Evolutionary conservation across 2,888 invertebrate species (phyloP), one percentile per base, ranked within the genome.

Genomic region (Eilema depressum): DNA sequence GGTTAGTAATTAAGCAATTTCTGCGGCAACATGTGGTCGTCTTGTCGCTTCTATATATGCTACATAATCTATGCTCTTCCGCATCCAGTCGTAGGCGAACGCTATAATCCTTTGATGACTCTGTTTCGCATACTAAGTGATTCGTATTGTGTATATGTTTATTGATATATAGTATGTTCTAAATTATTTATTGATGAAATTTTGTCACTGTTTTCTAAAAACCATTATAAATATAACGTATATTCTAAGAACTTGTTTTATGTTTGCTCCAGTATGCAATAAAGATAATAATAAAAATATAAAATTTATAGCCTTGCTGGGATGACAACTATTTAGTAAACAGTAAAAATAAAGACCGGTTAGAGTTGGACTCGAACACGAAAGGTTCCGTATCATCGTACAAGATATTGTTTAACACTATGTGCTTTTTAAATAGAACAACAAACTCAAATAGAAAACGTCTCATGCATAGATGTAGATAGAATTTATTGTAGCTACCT

Each of bases 1-100:
- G 85, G 88, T 77, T 85, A 86, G 92, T 92, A 92, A 94, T 93
- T 92, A 93, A 92, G 92, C 91, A 92, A 92, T 92, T 91, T 78
- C 88, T 86, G 88, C 81, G 81, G 80, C 80, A 89, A 89, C 88
- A 90, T 88, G 85, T 88, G 83, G 88, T 82, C 82, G 86, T 88
- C 87, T 89, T 87, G 82, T 88, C 73, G 64, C 70, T 53, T 71
- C 66, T 75, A 71, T 74, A 76, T 74, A 71, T 67, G 37, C 63
- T 62, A 64, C 72, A 75, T 75, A 73, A n/a, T 68, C 25, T 73
- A 62, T 74, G 71, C 67, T 80, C 76, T 77, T 75, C 77, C 69
- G 70, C 67, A 62, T 68, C 57, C 74, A 76, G 57, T 67, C 73
- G 78, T 76, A 65, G 72, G 28, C 37, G 57, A 76, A 70, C 69